Conservation (phyloP, 2,113 vertebrate species). For the Cyanoliseus patagonus region DNA sequence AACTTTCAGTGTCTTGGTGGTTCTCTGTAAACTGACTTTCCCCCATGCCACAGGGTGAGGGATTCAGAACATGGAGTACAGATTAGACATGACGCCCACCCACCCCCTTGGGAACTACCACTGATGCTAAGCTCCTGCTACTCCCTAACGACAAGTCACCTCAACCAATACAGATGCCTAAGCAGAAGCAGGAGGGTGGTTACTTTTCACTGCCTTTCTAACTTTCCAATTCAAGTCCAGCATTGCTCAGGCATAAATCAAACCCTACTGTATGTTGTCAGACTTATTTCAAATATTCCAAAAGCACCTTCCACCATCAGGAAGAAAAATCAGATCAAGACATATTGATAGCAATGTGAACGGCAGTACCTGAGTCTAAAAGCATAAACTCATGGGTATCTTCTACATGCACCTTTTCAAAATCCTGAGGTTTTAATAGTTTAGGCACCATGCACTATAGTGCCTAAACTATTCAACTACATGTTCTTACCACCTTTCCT, state of each 20-base stretch:
- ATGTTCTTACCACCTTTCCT: background rate
- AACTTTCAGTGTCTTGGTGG: background rate
- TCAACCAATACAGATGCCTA: background rate
- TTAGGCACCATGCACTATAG: background rate
- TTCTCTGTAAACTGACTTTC: background rate
- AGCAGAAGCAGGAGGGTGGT: background rate
- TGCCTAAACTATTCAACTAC: background rate
- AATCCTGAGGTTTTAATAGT: background rate
- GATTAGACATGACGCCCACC: background rate
- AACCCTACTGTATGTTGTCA: rapidly evolving
- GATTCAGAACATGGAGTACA: background rate
- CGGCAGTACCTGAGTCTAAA: background rate
- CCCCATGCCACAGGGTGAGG: rapidly evolving
- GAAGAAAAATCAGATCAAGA: background rate
- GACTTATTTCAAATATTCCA: background rate
- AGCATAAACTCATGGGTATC: background rate
- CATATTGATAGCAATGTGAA: background rate
- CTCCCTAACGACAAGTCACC: background rate
- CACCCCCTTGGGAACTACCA: background rate
- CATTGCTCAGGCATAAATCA: background rate
- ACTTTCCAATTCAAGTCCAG: background rate
- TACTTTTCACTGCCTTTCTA: background rate
- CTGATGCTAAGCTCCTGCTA: background rate
- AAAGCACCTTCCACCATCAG: background rate
- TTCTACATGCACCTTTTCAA: background rate